Base-by-base conservation (phyloP, 2,113 vertebrate genomes). In the Ariopsis seemanni region DNA sequence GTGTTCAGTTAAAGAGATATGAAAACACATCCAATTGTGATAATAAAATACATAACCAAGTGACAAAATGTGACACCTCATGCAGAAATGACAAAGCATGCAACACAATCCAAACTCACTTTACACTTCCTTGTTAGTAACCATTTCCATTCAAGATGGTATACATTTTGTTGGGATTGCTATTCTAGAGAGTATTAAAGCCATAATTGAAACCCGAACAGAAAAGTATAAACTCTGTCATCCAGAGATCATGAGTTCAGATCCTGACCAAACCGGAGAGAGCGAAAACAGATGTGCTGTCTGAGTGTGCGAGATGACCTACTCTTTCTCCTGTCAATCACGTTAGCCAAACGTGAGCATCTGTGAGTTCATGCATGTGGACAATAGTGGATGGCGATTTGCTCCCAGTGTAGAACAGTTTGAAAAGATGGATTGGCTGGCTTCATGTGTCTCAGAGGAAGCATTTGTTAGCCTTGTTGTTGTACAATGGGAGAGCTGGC, bases 71-170 rank as follows among this genome's bases (percentile, higher is more conserved):
- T 48, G 18, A 42, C 42, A 42, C 74, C 72, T 84, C 72, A 74
- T 79, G 74, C 63, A 74, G 55, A n/a, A 22, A 78, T n/a, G 63
- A 48, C 58, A 84, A 50, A 65, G 75, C 77, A 75, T 58, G 85
- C 85, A 85, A 55, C 57, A 72, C 52, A 65, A 77, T 74, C 62
- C 88, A 84, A 83, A 84, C 27, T 84, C 63, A 57, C 27, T 8
- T 58, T 62, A 48, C 22, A 85, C 71, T 18, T 42, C 42, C 42
- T 48, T 67, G 17, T 65, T 87, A 81, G 84, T 85, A n/a, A 58
- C 60, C n/a, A 57, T 65, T 67, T n/a, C 50, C 65, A 65, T 60
- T 82, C 42, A 20, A 85, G 11, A 27, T 17, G 7, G 5, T 14
- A 14, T 30, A 8, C 9, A 14, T 17, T 55, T 77, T 53, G 52